Conservation (phyloP, 2,888 invertebrate species). For the Hypolimnas misippus region DNA sequence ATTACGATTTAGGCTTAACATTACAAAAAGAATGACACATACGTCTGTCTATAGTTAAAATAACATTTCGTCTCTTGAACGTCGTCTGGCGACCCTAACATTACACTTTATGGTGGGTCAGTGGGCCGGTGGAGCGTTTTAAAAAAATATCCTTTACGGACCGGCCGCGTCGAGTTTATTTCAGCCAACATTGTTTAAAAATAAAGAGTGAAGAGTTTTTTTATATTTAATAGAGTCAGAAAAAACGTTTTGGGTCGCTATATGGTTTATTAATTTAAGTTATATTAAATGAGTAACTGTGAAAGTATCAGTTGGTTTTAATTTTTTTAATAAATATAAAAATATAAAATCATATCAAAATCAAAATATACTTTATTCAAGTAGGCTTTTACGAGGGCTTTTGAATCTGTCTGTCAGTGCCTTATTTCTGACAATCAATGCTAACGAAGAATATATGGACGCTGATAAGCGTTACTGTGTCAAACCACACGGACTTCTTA, state of each 20-base stretch:
- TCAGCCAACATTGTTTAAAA: slow-evolving; percentile 4
- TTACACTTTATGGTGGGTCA: slow-evolving; percentile 2
- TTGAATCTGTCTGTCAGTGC: too few relatives aligned
- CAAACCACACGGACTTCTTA: too few relatives aligned
- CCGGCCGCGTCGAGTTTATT: slow-evolving; percentile 20
- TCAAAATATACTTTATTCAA: too few relatives aligned
- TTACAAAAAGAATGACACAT: not conserved
- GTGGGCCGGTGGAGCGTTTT: slow-evolving; percentile 12
- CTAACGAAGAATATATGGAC: too few relatives aligned
- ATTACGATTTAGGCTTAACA: not conserved
- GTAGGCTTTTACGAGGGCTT: too few relatives aligned
- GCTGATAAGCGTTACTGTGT: too few relatives aligned
- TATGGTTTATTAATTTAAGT: not conserved
- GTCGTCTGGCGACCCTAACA: slow-evolving; percentile 2
- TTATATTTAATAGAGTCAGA: not conserved
- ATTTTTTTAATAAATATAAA: too few relatives aligned
- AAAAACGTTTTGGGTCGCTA: not conserved
- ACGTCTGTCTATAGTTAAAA: not conserved
- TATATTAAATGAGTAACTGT: too few relatives aligned
- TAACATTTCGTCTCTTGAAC: not conserved
- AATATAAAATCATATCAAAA: too few relatives aligned
- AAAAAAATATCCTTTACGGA: slow-evolving; percentile 21
- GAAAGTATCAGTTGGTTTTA: too few relatives aligned
- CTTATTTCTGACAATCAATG: too few relatives aligned
- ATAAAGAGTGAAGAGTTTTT: not conserved